Evolutionary conservation across 1,140 invertebrate species (phyloP), one percentile per base, ranked within the genome.

Genomic region (Piezodorus guildinii): DNA sequence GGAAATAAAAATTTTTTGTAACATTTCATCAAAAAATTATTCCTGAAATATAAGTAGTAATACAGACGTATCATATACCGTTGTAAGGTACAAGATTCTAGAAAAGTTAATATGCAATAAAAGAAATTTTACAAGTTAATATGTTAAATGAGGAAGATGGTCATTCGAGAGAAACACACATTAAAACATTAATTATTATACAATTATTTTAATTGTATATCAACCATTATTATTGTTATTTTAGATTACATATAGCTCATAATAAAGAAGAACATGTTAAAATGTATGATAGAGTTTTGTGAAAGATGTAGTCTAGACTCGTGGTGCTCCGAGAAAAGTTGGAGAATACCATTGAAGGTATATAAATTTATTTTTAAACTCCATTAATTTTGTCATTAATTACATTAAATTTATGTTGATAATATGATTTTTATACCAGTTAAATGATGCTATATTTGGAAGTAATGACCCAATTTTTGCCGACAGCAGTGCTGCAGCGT

Each of bases 381-480:
- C 3, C 61, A 61, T 19, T 4, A 3, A 43, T 5, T 30, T 34
- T 14, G 27, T n/a, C 15, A 23, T 54, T 45, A 23, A 30, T 30
- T 30, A 30, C 30, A 30, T 30, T 5, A 30, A 30, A 34, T 23
- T 64, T 34, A 2, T 51, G 3, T 60, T 3, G n/a, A n/a, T n/a
- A n/a, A n/a, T n/a, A n/a, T n/a, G n/a, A 30, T 62, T 23, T 9
- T 16, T 51, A 63, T 66, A 45, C 15, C 65, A 66, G 65, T 64
- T 66, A n/a, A 43, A 66, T 17, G 58, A 63, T 27, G 62, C 65
- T 15, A 45, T 66, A 17, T 66, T 64, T 54, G 62, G 65, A 5
- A 60, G 17, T 46, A 65, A 56, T 52, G 64, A 56, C 8, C 64
- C 63, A 14, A 30, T 56, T 27, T 67, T 56, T 16, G 52, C 44